phyloP scores from a whole-genome alignment of 1,140 invertebrate genomes.

The Lepidotrigona ventralis region DNA sequence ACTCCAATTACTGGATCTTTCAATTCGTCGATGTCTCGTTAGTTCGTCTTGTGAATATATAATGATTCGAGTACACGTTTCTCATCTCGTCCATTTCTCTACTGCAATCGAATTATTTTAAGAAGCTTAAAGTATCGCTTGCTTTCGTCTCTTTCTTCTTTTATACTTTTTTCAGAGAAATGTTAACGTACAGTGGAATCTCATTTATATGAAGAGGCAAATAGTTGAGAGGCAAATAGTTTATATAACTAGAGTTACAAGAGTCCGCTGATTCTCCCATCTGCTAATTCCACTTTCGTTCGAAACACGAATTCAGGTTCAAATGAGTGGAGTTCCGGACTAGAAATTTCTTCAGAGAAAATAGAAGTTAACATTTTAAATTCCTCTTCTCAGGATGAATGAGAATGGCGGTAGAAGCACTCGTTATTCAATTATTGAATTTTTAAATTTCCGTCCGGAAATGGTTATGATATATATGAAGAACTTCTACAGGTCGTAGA shows the following conservation, averaged over 20 bases:
- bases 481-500: background rate
- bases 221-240: no score
- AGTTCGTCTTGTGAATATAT: background rate
- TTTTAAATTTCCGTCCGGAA: background rate
- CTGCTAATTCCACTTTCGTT: no score
- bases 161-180: background rate
- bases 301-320: no score
- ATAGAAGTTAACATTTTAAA: background rate
- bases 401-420: background rate
- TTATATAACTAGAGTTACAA: no score
- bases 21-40: background rate
- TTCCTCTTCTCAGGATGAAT: background rate
- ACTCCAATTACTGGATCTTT: background rate
- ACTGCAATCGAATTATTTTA: background rate
- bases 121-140: background rate
- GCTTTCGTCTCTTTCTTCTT: background rate
- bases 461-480: background rate
- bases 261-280: no score
- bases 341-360: background rate
- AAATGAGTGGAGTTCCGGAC: no score
- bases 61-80: background rate
- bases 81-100: no score
- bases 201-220: no score
- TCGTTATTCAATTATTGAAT: background rate
- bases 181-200: background rate